A percentile compares a stretch with the other conserved stretches of the same genome.
Evolutionary conservation across 2,113 vertebrate species (phyloP).

Genomic region (Ramphastos sulfuratus): DNA sequence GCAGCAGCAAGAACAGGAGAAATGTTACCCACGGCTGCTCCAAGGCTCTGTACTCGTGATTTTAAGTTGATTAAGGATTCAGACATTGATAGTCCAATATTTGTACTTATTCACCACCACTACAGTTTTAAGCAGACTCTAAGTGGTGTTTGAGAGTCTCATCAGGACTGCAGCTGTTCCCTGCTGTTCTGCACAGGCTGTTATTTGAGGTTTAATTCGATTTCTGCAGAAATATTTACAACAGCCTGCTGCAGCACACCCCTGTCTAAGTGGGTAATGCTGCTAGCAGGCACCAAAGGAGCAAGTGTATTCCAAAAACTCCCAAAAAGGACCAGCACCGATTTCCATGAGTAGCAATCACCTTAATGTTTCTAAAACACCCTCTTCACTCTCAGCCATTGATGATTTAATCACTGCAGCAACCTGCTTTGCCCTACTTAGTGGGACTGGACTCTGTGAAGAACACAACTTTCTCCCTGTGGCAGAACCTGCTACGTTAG

Average conservation of each 20-base stretch:
- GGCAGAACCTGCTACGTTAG: neutral
- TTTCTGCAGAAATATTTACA: neutral
- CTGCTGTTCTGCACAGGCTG: neutral
- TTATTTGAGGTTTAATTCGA: neutral
- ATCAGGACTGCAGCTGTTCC: neutral
- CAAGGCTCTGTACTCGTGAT: neutral
- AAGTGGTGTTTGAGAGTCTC: neutral
- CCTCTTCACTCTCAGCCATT: neutral
- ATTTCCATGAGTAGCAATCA: conserved; percentile 32
- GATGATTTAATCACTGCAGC: conserved; percentile 28
- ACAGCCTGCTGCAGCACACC: neutral
- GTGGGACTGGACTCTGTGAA: neutral
- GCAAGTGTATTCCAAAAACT: neutral
- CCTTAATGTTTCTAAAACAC: neutral
- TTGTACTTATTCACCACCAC: neutral
- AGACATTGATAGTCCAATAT: neutral
- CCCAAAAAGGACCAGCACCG: neutral
- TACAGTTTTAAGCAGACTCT: neutral
- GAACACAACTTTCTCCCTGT: neutral
- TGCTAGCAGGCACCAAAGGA: neutral
- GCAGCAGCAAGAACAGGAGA: neutral
- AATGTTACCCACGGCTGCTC: neutral
- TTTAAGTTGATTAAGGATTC: neutral
- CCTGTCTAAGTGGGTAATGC: neutral
- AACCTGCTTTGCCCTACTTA: conserved; percentile 36